Evolutionary conservation across 2,888 invertebrate genomes (phyloP), one percentile per base, ranked within the genome.

Genomic region (Aphrophora alni): DNA sequence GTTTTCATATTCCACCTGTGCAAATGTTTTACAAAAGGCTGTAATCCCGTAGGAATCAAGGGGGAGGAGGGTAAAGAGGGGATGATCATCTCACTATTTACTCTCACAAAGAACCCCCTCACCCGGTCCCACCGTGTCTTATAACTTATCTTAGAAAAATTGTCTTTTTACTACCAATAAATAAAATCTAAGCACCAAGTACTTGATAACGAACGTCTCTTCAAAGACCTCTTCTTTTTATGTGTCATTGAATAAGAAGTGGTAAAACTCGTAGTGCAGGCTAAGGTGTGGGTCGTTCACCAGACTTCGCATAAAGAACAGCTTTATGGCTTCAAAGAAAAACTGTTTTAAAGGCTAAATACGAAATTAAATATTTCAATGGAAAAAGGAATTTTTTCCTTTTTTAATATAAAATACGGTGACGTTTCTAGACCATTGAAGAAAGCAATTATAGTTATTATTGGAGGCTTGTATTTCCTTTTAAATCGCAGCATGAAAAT

Each of bases 291-390:
- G 17, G 44, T 59, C 59, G 59, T 59, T 59, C 59, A 21, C n/a
- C 59, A 4, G 59, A 4, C 8, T 14, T 44, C 21, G 59, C 59
- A 59, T 59, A 59, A 59, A 59, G 59, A 10, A 21, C 59, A 59
- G 59, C 59, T 59, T 59, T 59, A 59, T 59, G 21, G 59, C 59
- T n/a, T 59, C 59, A 59, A 59, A 59, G 59, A 21, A 59, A 59
- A 59, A 59, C 59, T 59, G 59, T 59, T 44, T 44, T 59, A 59
- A 21, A 59, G 59, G 59, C 59, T 59, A 59, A 59, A 59, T 59
- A 59, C 59, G 59, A 59, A 59, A 59, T 59, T 59, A 59, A 59
- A 59, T 59, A n/a, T 14, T 59, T 59, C 59, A 59, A 59, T 59
- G 59, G 59, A 14, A 59, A 59, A 59, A 21, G 59, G 59, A 8